Conservation (phyloP, 92 coral and sea anemone species). For the Hydrozoanthus gracilis region DNA sequence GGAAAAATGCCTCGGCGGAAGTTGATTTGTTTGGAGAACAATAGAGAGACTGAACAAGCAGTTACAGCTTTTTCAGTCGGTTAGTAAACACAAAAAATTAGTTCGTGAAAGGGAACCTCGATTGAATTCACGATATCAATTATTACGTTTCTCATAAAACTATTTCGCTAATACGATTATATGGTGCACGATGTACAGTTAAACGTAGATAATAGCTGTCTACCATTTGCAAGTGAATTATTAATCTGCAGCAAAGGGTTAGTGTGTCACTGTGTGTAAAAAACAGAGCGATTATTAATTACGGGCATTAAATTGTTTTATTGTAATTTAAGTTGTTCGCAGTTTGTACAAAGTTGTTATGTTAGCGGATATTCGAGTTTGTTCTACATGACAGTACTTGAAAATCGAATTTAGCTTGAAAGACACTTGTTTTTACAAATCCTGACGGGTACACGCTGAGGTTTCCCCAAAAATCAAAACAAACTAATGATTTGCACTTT, state of each 20-base stretch:
- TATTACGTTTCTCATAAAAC: background rate
- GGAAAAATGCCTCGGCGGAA: slow-evolving; percentile 30
- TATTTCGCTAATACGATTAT: background rate
- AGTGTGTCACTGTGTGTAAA: background rate
- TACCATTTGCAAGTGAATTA: slow-evolving; percentile 19
- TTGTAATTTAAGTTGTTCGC: background rate
- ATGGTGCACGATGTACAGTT: background rate
- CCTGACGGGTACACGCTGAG: no score
- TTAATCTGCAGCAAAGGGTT: slow-evolving; percentile 7
- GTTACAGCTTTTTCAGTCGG: background rate
- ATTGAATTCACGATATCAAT: background rate
- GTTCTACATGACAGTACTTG: background rate
- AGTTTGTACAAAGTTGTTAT: background rate
- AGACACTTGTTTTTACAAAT: no score
- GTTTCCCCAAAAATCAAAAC: no score
- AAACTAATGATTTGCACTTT: no score
- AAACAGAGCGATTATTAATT: slow-evolving; percentile 27
- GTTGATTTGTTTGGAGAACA: slow-evolving; percentile 35
- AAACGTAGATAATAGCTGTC: background rate
- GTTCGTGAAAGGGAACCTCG: background rate
- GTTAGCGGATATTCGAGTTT: no score
- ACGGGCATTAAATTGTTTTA: slow-evolving; percentile 1
- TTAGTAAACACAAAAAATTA: background rate
- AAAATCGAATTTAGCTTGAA: no score
- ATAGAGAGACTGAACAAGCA: slow-evolving; percentile 1